Evolutionary conservation across 1,140 invertebrate genomes (phyloP).

Genomic region (Drosophila teissieri): DNA sequence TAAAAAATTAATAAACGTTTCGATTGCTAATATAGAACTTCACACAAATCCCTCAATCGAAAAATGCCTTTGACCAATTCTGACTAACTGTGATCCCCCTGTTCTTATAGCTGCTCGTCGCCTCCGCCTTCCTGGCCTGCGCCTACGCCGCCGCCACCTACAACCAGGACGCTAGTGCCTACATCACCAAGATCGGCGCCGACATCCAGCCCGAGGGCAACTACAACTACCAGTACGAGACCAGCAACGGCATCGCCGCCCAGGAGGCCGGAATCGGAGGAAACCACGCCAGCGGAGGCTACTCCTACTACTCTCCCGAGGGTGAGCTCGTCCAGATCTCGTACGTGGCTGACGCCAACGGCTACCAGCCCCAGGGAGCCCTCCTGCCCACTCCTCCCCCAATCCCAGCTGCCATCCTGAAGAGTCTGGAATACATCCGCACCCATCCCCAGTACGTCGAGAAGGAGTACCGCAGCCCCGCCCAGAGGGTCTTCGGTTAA

Average conservation of each 20-base stretch:
- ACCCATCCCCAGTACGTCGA: slow-evolving; percentile 83
- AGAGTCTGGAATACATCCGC: slow-evolving; percentile 87
- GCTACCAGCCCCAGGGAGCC: slow-evolving; percentile 89
- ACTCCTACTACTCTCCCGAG: slow-evolving; percentile 77
- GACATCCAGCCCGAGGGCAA: slow-evolving; percentile 86
- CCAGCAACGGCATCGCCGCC: slow-evolving; percentile 87
- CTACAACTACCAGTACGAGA: slow-evolving; percentile 85
- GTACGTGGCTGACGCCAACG: slow-evolving; percentile 92
- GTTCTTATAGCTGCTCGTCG: slow-evolving; percentile 56
- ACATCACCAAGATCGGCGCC: slow-evolving; percentile 73
- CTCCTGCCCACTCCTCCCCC: slow-evolving; percentile 91
- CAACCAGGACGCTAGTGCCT: slow-evolving; percentile 40
- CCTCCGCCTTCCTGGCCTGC: slow-evolving; percentile 66
- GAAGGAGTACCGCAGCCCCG: background rate
- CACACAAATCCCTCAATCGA: background rate
- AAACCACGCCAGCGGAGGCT: slow-evolving; percentile 38
- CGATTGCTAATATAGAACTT: too few species aligned
- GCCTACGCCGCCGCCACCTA: slow-evolving; percentile 31
- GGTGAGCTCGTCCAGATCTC: slow-evolving; percentile 84
- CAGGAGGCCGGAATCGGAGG: slow-evolving; percentile 85
- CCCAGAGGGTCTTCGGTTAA: slow-evolving; percentile 7
- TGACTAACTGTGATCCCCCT: background rate
- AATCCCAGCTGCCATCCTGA: slow-evolving; percentile 90
- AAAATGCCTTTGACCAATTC: background rate
- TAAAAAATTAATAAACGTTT: background rate